Conservation (phyloP, 2,888 invertebrate species). For the Acrobeloides nanus region DNA sequence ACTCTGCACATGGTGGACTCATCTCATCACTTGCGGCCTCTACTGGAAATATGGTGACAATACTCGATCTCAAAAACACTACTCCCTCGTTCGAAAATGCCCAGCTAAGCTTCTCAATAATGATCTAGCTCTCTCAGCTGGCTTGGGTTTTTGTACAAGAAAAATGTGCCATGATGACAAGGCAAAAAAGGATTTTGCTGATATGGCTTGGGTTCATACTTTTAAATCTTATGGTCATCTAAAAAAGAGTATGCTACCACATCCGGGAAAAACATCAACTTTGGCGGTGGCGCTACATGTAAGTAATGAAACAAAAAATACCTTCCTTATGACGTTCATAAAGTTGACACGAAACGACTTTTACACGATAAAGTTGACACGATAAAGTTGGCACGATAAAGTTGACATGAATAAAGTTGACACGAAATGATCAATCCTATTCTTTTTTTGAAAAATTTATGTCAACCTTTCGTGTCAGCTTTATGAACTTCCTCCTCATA, state of each 20-base stretch:
- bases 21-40: constrained; percentile 48
- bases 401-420: no score
- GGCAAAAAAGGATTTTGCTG: constrained; percentile 21
- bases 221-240: constrained; percentile 20
- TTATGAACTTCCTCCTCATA: no score
- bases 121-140: constrained; percentile 45
- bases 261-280: constrained; percentile 11
- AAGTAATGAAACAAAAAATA: constrained; percentile 6
- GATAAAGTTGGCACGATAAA: no score
- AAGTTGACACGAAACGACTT: no score
- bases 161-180: constrained; percentile 39
- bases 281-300: constrained; percentile 21
- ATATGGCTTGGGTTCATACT: constrained; percentile 38
- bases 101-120: constrained; percentile 40
- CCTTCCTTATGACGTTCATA: constrained; percentile 7
- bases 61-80: constrained; percentile 40
- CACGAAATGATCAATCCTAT: no score
- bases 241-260: constrained; percentile 13
- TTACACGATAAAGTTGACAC: no score
- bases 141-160: constrained; percentile 50
- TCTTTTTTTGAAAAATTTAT: no score
- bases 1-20: constrained; percentile 51
- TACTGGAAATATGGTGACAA: constrained; percentile 36
- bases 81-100: constrained; percentile 41
- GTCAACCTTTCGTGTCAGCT: no score